Percentiles rank a stretch among this genome's conserved stretches.
These are phyloP conservation scores for Elanus axillaris DNA, from an alignment of 2,113 vertebrate species.

Conservation along the genomic window DNA sequence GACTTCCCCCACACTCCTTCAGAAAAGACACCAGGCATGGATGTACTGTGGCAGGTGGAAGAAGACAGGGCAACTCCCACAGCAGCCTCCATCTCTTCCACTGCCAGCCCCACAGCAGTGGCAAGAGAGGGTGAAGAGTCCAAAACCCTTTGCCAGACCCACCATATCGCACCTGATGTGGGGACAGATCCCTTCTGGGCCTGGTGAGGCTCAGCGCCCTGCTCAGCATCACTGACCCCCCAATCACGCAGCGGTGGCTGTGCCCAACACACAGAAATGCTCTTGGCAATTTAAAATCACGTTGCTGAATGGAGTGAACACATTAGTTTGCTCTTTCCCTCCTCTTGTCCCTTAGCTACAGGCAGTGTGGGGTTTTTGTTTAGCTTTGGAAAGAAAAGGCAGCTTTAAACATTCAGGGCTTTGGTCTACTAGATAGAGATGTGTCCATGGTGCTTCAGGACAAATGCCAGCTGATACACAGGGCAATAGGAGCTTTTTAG, in stretches of 20 bases:
- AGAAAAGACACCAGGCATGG: neutral
- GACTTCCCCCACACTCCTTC: neutral
- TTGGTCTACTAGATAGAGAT: neutral
- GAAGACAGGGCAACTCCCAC: neutral
- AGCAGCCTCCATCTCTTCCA: neutral
- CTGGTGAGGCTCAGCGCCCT: fast-evolving
- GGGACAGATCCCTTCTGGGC: neutral
- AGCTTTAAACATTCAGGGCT: neutral
- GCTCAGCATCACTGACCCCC: fast-evolving
- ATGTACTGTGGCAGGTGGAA: fast-evolving
- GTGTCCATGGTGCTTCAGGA: neutral
- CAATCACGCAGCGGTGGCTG: fast-evolving
- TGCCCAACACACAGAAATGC: fast-evolving
- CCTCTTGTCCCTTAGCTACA: neutral
- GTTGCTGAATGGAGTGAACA: neutral
- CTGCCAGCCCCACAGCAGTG: fast-evolving
- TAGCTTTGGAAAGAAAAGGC: neutral
- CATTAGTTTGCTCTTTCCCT: neutral
- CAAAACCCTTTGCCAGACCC: neutral
- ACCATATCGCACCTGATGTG: neutral
- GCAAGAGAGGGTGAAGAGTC: neutral
- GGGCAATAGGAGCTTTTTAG: neutral
- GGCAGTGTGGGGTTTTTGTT: neutral
- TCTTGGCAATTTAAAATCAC: fast-evolving
- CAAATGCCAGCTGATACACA: neutral